phyloP scores from a whole-genome alignment of 2,888 invertebrate species.

The Hylaea fasciaria region DNA sequence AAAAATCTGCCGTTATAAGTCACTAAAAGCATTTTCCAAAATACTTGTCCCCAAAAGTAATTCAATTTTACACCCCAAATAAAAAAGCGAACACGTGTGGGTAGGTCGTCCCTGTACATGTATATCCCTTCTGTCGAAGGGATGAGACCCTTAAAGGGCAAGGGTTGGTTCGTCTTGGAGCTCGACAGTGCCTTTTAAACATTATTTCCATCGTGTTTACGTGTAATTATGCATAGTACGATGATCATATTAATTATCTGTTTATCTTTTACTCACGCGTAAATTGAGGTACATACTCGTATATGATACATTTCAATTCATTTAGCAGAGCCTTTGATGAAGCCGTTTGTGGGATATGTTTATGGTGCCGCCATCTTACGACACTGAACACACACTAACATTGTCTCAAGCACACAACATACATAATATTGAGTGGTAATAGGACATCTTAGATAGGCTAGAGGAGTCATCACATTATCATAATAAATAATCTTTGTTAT shows the following conservation, averaged over 20 bases:
- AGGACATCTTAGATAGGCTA: too few relatives aligned
- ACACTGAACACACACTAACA: too few relatives aligned
- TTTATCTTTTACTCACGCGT: conserved; percentile 31
- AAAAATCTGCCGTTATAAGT: conserved; percentile 44
- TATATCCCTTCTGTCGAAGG: conserved; percentile 38
- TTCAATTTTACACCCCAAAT: conserved; percentile 73
- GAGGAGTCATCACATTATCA: too few relatives aligned
- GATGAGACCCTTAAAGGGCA: conserved; percentile 50
- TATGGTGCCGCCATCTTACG: background rate
- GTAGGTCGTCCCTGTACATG: conserved; percentile 51
- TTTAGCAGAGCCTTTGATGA: conserved; percentile 19
- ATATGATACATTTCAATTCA: conserved; percentile 24
- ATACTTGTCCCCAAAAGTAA: conserved; percentile 63
- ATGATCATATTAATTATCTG: conserved; percentile 59
- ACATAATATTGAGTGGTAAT: too few relatives aligned
- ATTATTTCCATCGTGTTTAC: conserved; percentile 70
- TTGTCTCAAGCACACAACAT: too few relatives aligned
- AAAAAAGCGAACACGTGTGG: conserved; percentile 60
- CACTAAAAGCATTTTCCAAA: conserved; percentile 66
- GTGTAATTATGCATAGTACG: conserved; percentile 69
- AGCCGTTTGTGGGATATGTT: background rate
- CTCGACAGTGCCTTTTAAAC: conserved; percentile 58
- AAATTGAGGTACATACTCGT: conserved; percentile 32
- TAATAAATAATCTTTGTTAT: too few relatives aligned
- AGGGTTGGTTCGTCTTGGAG: conserved; percentile 64